Conservation (phyloP, 2,888 invertebrate species). For the Gastrophysa polygoni region DNA sequence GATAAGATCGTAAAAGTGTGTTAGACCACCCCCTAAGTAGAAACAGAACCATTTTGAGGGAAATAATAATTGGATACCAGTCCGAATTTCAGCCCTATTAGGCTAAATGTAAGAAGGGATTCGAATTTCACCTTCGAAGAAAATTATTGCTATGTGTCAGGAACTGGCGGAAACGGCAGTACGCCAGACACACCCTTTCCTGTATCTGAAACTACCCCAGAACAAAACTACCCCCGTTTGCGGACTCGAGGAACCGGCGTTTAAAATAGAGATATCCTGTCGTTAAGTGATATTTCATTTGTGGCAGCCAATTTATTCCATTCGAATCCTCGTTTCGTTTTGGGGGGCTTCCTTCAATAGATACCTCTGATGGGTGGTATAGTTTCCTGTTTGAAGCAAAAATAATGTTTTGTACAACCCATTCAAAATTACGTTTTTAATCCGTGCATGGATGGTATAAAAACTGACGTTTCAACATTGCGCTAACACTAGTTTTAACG, state of each 20-base stretch:
- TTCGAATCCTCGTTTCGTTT: constrained; percentile 6
- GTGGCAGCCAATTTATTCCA: constrained; percentile 20
- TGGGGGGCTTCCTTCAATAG: constrained; percentile 11
- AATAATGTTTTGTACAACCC: too few relatives aligned
- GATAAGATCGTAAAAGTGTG: too few relatives aligned
- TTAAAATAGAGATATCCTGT: constrained; percentile 32
- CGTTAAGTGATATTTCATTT: constrained; percentile 25
- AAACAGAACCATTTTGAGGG: too few relatives aligned
- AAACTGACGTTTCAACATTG: too few relatives aligned
- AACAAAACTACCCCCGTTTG: constrained; percentile 28
- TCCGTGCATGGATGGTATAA: too few relatives aligned
- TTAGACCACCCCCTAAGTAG: too few relatives aligned
- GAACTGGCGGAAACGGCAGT: constrained; percentile 46
- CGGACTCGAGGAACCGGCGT: constrained; percentile 31
- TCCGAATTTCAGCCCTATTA: background rate
- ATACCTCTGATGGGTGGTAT: constrained; percentile 8
- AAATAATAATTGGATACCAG: too few relatives aligned
- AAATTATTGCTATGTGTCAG: constrained; percentile 27
- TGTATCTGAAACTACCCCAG: constrained; percentile 42
- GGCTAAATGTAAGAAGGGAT: background rate
- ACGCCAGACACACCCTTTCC: constrained; percentile 51
- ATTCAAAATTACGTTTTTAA: too few relatives aligned
- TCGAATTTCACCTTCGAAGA: constrained; percentile 3
- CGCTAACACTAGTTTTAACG: too few relatives aligned
- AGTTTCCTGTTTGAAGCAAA: background rate